Evolutionary conservation across 2,113 vertebrate species (phyloP).

Genomic region (human): DNA sequence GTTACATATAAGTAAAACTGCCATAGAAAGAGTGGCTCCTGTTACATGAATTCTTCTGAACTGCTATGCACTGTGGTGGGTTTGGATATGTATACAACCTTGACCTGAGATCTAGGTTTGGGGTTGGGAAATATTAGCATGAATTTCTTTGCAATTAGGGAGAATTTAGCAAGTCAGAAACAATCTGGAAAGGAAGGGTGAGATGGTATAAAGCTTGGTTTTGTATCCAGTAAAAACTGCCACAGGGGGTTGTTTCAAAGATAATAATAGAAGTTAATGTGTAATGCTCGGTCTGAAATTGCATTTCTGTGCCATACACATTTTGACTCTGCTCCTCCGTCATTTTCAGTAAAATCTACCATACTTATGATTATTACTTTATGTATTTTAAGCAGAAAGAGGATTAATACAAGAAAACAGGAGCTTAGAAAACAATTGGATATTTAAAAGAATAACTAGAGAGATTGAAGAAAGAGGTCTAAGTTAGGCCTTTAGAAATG

Average conservation of each 20-base stretch:
- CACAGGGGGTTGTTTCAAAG: background rate
- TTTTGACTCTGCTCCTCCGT: background rate
- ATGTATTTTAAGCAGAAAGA: conserved; percentile 2
- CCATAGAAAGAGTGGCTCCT: background rate
- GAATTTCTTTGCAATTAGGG: background rate
- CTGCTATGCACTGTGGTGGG: background rate
- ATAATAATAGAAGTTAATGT: background rate
- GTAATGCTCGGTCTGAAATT: background rate
- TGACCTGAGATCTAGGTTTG: background rate
- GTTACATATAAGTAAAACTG: background rate
- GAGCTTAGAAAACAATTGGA: background rate
- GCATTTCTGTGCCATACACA: background rate
- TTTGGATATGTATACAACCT: background rate
- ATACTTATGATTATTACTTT: background rate
- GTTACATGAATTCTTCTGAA: background rate
- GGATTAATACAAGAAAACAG: background rate
- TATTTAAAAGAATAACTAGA: background rate
- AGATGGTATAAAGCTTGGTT: background rate
- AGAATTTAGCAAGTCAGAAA: background rate
- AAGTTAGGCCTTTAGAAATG: background rate
- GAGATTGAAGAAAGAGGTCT: background rate
- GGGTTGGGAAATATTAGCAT: background rate
- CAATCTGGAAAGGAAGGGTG: background rate
- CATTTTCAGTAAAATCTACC: background rate
- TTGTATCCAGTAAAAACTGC: background rate